Base-by-base conservation (phyloP, 2,113 vertebrate genomes). In the rabbit (Oryctolagus cuniculus) region DNA sequence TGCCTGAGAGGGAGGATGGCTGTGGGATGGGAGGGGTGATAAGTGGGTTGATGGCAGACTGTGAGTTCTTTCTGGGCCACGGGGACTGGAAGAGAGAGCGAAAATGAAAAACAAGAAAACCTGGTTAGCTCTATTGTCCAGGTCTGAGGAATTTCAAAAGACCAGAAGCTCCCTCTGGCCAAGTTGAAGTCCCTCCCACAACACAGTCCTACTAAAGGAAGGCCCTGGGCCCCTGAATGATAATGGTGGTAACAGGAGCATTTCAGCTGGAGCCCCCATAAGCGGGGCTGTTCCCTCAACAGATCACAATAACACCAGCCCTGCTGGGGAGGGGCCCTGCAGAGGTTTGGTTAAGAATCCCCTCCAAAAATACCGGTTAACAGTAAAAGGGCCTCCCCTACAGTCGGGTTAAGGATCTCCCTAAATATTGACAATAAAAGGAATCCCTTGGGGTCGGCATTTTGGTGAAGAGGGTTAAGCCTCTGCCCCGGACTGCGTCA, bases 311-410 rank as follows among this genome's bases (percentile, higher is more conserved):
- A 87, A 87, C 25, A 36, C 64, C 22, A 85, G 44, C 51, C 17
- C 3, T 58, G 36, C 24, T 15, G 9, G 49, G 51, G 12, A 16
- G 70, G 66, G 49, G 61, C 17, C 4, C 36, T 63, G 22, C 51
- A n/a, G 70, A 87, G 74, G 55, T 91, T 64, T 49, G 31, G 10
- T 67, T 83, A 72, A 78, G 53, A 61, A 49, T 36, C 29, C 17
- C 36, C 51, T 88, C 12, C 61, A 64, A 5, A 27, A 82, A 86
- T 72, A 13, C 69, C 77, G 34, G 13, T 44, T 4, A 44, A 72
- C 77, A 77, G 78, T 85, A 73, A 81, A 93, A 82, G 38, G 78
- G 53, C 51, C 27, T 92, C 22, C 69, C 44, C 27, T 58, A 55
- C 21, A 78, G 69, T 69, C 79, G 64, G 49, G 15, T 29, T 44